A percentile compares a stretch with the other conserved stretches of the same genome.
phyloP scores from a whole-genome alignment of 2,113 vertebrate species.

The Ancistrus triradiatus region DNA sequence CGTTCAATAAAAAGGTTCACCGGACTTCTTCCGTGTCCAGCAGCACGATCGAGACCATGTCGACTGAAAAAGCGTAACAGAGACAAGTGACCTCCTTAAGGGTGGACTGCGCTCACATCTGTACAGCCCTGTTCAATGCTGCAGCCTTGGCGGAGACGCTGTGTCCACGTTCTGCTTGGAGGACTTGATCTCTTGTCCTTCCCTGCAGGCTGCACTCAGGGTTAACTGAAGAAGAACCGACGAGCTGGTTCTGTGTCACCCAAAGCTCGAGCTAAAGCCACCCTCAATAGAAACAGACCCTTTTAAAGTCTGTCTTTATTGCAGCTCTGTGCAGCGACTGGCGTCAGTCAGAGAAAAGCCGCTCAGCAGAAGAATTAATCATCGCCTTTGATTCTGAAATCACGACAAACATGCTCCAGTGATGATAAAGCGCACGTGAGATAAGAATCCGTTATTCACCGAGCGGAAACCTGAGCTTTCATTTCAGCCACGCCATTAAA shows the following conservation, averaged over 20 bases:
- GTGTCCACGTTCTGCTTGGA: neutral
- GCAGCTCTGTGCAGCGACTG: neutral
- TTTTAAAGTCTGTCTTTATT: neutral
- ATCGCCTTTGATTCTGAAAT: conserved; percentile 38
- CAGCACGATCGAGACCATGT: no score
- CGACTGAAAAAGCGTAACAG: neutral
- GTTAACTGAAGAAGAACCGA: conserved; percentile 36
- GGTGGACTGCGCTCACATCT: conserved; percentile 26
- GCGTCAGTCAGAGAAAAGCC: conserved; percentile 9
- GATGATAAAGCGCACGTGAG: conserved; percentile 19
- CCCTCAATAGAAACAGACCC: conserved; percentile 14
- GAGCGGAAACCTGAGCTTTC: conserved; percentile 21
- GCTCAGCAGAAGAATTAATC: conserved; percentile 30
- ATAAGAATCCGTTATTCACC: conserved; percentile 36
- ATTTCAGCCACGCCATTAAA: conserved; percentile 18
- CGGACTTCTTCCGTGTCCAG: no score
- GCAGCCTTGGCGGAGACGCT: conserved; percentile 35
- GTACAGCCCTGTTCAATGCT: conserved; percentile 39
- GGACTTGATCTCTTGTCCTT: neutral
- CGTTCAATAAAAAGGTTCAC: no score
- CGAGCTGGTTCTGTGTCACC: conserved; percentile 7
- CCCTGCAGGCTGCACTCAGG: conserved; percentile 3
- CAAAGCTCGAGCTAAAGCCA: conserved; percentile 9
- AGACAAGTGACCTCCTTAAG: conserved; percentile 42
- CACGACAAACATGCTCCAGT: conserved; percentile 30